A percentile compares a stretch with the other conserved stretches of the same genome.
Conservation (phyloP, 2,888 invertebrate genomes). For the Cheilosia soror region DNA sequence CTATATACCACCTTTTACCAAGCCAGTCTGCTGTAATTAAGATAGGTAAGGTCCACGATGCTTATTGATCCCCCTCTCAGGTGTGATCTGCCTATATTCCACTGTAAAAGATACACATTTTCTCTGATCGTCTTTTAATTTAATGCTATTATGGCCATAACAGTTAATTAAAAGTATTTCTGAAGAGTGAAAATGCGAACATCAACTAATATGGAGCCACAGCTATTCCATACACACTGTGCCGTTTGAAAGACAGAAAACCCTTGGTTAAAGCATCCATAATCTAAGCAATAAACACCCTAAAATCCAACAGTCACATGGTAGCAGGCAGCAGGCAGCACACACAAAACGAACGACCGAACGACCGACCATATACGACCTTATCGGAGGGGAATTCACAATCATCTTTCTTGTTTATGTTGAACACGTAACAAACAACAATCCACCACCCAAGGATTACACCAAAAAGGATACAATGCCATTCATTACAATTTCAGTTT, state of each 20-base stretch:
- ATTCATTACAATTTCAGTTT: slow-evolving; percentile 65
- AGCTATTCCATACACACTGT: too few relatives aligned
- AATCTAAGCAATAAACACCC: slow-evolving; percentile 26
- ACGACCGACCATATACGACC: not conserved
- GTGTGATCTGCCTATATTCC: too few relatives aligned
- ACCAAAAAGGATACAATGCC: slow-evolving; percentile 48
- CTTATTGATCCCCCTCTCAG: too few relatives aligned
- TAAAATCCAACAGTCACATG: not conserved
- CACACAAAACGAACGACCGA: not conserved
- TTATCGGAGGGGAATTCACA: slow-evolving; percentile 23
- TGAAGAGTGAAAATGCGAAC: too few relatives aligned
- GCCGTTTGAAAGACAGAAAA: not conserved
- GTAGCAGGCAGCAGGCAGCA: slow-evolving; percentile 1
- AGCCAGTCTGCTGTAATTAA: too few relatives aligned
- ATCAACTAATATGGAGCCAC: too few relatives aligned
- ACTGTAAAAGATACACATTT: too few relatives aligned
- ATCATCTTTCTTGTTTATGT: slow-evolving; percentile 49
- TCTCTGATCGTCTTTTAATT: too few relatives aligned
- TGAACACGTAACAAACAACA: slow-evolving; percentile 53
- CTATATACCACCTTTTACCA: too few relatives aligned
- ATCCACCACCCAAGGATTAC: slow-evolving; percentile 24
- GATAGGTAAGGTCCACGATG: too few relatives aligned
- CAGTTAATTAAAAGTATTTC: too few relatives aligned
- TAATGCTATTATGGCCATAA: too few relatives aligned
- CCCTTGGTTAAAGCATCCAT: slow-evolving; percentile 4